phyloP scores from a whole-genome alignment of 2,888 invertebrate species.

The Pyralis farinalis region DNA sequence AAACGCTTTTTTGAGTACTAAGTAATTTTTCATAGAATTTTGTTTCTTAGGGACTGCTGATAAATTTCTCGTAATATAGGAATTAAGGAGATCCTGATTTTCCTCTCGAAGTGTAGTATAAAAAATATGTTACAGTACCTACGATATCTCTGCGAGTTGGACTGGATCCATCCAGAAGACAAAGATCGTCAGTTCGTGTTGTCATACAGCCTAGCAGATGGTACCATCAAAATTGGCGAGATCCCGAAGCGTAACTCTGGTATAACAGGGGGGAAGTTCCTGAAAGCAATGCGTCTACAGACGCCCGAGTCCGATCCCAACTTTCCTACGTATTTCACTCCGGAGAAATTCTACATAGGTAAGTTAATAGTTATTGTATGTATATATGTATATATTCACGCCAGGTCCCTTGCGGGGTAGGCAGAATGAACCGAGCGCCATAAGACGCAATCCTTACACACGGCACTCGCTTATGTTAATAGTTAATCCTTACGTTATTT shows the following conservation, averaged over 20 bases:
- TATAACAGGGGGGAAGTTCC: conserved; percentile 87
- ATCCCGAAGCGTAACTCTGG: conserved; percentile 88
- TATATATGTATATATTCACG: no score
- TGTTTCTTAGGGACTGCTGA: no score
- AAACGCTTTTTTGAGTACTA: no score
- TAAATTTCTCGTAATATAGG: no score
- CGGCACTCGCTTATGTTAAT: no score
- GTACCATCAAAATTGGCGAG: conserved; percentile 88
- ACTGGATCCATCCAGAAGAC: conserved; percentile 90
- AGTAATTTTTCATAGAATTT: no score
- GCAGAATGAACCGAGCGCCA: no score
- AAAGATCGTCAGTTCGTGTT: conserved; percentile 87
- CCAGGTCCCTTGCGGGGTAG: no score
- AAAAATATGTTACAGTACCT: conserved; percentile 68
- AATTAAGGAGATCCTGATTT: no score
- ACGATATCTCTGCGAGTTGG: conserved; percentile 88
- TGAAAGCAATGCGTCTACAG: conserved; percentile 83
- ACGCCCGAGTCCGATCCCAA: conserved; percentile 86
- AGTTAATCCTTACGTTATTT: no score
- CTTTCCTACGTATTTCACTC: conserved; percentile 88
- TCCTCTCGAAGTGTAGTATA: no score
- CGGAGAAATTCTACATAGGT: conserved; percentile 90
- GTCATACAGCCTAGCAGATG: conserved; percentile 88
- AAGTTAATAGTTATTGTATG: conserved; percentile 24
- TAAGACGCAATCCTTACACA: no score